Evolutionary conservation across 2,797 vertebrate species (phyloP).

Genomic region (Eurystomus glaucurus): DNA sequence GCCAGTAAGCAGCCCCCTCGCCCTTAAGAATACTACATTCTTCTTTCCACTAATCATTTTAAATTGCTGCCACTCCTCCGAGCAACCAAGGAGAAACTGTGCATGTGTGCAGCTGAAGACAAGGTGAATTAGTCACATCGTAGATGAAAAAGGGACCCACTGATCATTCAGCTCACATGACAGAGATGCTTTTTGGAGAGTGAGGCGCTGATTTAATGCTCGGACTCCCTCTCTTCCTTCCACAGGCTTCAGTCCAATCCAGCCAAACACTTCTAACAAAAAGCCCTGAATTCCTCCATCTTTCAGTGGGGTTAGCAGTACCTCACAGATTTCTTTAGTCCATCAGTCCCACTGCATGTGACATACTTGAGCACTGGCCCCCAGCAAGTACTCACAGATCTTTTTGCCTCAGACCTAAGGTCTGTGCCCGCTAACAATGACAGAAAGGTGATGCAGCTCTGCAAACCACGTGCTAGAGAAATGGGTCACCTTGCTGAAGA

Average conservation of each 20-base stretch:
- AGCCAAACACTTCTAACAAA: not conserved
- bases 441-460: not conserved
- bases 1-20: conserved; percentile 49
- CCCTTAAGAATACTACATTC: not conserved
- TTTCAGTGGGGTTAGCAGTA: not conserved
- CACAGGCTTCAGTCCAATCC: not conserved
- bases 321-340: not conserved
- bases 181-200: not conserved
- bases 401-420: not conserved
- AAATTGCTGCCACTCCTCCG: conserved; percentile 24
- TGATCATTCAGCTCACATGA: conserved; percentile 4
- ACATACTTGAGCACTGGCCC: not conserved
- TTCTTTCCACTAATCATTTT: conserved; percentile 56
- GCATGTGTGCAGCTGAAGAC: not conserved
- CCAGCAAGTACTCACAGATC: not conserved
- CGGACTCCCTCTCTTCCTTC: not conserved
- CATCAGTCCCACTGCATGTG: not conserved
- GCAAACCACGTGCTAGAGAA: not conserved
- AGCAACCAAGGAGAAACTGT: not conserved
- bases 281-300: not conserved
- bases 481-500: conserved; percentile 16
- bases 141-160: not conserved
- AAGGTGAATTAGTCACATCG: conserved; percentile 11
- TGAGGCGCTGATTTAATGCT: not conserved
- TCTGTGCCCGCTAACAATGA: not conserved